These are phyloP conservation scores for Ciconia stormi DNA, from an alignment of 2,113 vertebrate species.

Conservation along the genomic window DNA sequence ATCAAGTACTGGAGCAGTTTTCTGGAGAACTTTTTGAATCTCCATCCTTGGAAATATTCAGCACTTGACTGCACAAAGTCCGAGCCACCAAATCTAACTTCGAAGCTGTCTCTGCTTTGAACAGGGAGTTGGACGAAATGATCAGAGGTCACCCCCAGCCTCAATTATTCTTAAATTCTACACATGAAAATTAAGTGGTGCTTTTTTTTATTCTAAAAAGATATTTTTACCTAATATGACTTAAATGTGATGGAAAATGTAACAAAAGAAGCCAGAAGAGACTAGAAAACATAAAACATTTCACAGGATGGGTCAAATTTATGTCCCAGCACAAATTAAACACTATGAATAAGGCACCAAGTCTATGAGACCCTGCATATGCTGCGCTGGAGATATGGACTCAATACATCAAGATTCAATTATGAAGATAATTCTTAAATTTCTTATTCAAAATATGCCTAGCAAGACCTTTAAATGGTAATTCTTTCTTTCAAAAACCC, in stretches of 20 bases:
- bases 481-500: not conserved
- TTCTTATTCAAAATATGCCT: not conserved
- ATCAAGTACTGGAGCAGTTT: not conserved
- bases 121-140: not conserved
- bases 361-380: not conserved
- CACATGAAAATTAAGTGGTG: not conserved
- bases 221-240: not conserved
- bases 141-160: not conserved
- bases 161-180: not conserved
- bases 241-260: not conserved
- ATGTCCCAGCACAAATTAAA: not conserved
- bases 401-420: not conserved
- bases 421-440: not conserved
- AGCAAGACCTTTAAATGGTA: not conserved
- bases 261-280: not conserved
- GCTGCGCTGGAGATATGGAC: rapidly evolving
- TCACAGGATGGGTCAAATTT: not conserved
- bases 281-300: not conserved
- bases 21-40: not conserved
- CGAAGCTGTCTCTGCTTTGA: not conserved
- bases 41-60: not conserved
- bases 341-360: not conserved
- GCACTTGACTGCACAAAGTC: not conserved
- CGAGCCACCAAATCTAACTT: not conserved
- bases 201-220: not conserved